Evolutionary conservation across 2,113 vertebrate species (phyloP).

Genomic region (Desmodus rotundus): DNA sequence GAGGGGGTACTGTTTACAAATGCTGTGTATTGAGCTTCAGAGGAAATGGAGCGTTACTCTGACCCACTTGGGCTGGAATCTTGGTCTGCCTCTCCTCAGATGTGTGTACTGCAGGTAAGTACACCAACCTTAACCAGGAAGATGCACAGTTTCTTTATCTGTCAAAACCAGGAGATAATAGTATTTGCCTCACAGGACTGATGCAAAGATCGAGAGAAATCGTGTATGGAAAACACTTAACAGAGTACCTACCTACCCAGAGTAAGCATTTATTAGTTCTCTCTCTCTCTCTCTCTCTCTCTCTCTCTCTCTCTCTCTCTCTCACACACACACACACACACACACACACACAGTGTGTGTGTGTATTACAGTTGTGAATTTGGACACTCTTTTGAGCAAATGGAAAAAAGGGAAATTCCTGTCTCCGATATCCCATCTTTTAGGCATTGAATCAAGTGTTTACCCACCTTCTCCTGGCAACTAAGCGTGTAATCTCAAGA

Average conservation of each 20-base stretch:
- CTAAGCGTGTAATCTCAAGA: neutral
- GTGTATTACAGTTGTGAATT: neutral
- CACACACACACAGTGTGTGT: neutral
- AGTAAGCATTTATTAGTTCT: neutral
- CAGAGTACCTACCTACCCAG: neutral
- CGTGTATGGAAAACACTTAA: neutral
- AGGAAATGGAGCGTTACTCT: neutral
- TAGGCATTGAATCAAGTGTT: neutral
- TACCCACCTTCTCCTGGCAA: neutral
- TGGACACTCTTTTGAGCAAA: neutral
- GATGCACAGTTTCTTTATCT: neutral
- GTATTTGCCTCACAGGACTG: neutral
- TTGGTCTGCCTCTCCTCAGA: neutral
- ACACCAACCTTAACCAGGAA: neutral
- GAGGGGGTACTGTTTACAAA: neutral
- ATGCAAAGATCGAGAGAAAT: neutral
- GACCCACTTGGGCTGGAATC: neutral
- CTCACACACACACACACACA: neutral
- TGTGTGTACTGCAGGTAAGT: neutral
- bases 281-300: neutral
- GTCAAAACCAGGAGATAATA: neutral
- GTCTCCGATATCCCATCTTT: neutral
- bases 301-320: neutral
- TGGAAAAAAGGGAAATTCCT: neutral
- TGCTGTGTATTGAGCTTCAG: neutral